Conservation (phyloP, 2,113 vertebrate genomes). For the Blennius ocellaris region DNA sequence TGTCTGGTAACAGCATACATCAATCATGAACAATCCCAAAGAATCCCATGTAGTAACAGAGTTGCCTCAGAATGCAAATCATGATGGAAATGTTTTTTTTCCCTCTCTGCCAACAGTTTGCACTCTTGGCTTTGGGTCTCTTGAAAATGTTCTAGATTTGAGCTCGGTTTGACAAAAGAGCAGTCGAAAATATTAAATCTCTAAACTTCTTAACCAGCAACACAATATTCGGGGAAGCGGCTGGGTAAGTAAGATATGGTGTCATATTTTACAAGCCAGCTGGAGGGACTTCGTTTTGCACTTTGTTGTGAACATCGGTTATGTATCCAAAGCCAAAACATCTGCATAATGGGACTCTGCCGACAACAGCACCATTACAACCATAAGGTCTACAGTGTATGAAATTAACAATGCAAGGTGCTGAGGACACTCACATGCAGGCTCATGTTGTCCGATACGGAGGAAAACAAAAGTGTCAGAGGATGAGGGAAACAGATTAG, state of each 20-base stretch:
- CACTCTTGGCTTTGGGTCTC: slow-evolving; percentile 10
- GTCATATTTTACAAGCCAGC: slow-evolving; percentile 19
- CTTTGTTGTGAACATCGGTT: neutral
- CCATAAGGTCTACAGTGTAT: neutral
- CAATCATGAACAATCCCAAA: slow-evolving; percentile 9
- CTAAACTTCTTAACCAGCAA: slow-evolving; percentile 3
- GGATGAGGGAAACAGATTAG: slow-evolving; percentile 59
- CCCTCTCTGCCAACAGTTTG: neutral
- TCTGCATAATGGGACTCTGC: slow-evolving; percentile 1
- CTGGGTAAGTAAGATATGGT: slow-evolving; percentile 11
- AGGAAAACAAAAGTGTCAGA: slow-evolving; percentile 23
- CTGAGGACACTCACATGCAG: neutral
- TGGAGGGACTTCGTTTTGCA: slow-evolving; percentile 12
- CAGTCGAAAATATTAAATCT: neutral
- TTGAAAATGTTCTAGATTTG: slow-evolving; percentile 20
- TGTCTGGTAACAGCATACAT: slow-evolving; percentile 18
- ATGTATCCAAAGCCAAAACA: neutral
- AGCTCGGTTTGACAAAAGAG: slow-evolving; percentile 29
- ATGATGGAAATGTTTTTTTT: slow-evolving; percentile 1
- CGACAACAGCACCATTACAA: slow-evolving; percentile 2
- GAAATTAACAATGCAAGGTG: neutral
- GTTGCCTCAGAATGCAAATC: slow-evolving; percentile 3
- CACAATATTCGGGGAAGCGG: slow-evolving; percentile 4
- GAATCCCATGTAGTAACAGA: neutral
- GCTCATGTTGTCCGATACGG: slow-evolving; percentile 34